These are phyloP conservation scores for Aspidiotus destructor DNA, from an alignment of 2,888 invertebrate genomes.

Conservation along the genomic window DNA sequence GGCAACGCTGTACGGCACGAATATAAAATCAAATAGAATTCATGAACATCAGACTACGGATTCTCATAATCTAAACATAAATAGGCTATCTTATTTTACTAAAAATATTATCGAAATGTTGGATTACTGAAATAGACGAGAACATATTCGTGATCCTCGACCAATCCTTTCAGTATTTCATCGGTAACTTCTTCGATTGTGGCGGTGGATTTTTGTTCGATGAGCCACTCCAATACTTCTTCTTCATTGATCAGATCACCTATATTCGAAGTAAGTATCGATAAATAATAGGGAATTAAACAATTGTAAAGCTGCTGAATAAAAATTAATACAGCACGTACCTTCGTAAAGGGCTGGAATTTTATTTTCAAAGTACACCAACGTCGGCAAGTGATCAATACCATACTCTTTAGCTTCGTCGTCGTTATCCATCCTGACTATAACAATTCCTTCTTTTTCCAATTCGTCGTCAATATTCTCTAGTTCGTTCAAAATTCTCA, in stretches of 20 bases:
- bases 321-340: conserved; percentile 30
- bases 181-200: conserved; percentile 92
- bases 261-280: conserved; percentile 33
- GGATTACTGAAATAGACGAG: conserved; percentile 79
- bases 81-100: no score
- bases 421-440: conserved; percentile 80
- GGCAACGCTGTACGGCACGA: no score
- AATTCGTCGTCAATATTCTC: conserved; percentile 88
- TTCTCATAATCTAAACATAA: no score
- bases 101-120: no score
- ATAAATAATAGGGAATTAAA: neutral
- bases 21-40: no score
- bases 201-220: conserved; percentile 77
- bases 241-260: conserved; percentile 83
- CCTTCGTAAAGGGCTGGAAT: conserved; percentile 83
- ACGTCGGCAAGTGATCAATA: conserved; percentile 72
- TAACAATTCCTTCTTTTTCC: conserved; percentile 80
- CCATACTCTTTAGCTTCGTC: conserved; percentile 85
- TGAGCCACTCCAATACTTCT: conserved; percentile 78
- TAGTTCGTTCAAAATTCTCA: conserved; percentile 73
- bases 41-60: no score
- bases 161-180: conserved; percentile 72
- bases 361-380: conserved; percentile 83
- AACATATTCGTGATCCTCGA: conserved; percentile 84
- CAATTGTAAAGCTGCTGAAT: no score